Evolutionary conservation across 2,113 vertebrate genomes (phyloP).

Genomic region (Syngnathus scovelli): DNA sequence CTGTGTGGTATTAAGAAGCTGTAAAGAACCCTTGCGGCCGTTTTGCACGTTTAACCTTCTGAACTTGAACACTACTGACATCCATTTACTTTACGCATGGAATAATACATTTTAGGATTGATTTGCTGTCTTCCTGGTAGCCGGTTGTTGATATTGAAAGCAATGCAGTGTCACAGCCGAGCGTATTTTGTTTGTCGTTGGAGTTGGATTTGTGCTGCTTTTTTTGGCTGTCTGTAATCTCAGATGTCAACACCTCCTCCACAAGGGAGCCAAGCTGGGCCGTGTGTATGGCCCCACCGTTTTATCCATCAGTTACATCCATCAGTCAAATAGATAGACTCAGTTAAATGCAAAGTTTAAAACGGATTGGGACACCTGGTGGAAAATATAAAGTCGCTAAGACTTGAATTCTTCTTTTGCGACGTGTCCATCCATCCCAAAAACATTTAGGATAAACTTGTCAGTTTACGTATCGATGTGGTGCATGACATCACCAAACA

Average conservation of each 20-base stretch:
- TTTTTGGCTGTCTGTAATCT: conserved; percentile 19
- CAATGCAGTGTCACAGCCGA: neutral
- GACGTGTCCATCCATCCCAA: neutral
- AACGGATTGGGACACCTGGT: neutral
- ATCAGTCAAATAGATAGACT: conserved; percentile 7
- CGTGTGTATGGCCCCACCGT: conserved; percentile 3
- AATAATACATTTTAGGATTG: conserved; percentile 13
- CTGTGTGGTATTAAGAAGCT: conserved; percentile 25
- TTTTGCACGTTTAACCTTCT: conserved; percentile 29
- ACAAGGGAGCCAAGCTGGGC: conserved; percentile 4
- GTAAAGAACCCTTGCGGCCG: conserved; percentile 22
- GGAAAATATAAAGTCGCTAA: neutral
- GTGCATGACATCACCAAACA: neutral
- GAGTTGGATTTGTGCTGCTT: conserved; percentile 13
- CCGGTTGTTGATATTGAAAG: conserved; percentile 20
- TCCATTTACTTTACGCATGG: conserved; percentile 14
- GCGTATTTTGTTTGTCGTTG: conserved; percentile 10
- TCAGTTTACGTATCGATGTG: neutral
- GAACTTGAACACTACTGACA: conserved; percentile 15
- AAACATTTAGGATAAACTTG: neutral
- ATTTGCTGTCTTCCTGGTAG: conserved; percentile 18
- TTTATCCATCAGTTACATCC: conserved; percentile 1
- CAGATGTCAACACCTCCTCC: conserved; percentile 12
- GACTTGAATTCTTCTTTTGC: neutral
- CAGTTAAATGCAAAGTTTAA: conserved; percentile 13